Conservation (phyloP, 2,113 vertebrate genomes). For the Amphiprion ocellaris region DNA sequence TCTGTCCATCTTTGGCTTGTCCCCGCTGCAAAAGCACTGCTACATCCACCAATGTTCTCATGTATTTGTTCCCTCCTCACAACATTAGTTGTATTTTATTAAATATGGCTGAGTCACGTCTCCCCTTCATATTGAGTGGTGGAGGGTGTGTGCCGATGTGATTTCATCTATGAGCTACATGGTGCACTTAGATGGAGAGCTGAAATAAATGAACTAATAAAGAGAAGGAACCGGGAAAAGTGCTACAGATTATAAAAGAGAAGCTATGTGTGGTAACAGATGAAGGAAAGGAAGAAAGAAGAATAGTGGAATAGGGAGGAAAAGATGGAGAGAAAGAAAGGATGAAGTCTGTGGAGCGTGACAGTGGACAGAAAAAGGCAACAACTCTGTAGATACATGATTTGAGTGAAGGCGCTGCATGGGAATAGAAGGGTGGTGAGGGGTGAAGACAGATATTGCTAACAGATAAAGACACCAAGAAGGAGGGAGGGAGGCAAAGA, state of each 20-base stretch:
- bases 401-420: slow-evolving; percentile 11
- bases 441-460: slow-evolving; percentile 30
- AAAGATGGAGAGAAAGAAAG: background rate
- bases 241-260: background rate
- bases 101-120: slow-evolving; percentile 33
- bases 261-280: background rate
- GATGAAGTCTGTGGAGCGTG: background rate
- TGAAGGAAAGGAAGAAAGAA: background rate
- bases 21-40: slow-evolving; percentile 17
- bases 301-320: slow-evolving; percentile 5
- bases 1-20: slow-evolving; percentile 40
- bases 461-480: slow-evolving; percentile 31
- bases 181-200: background rate
- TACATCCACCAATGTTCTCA: slow-evolving; percentile 22
- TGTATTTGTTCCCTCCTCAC: slow-evolving; percentile 42
- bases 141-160: background rate
- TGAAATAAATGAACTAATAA: slow-evolving; percentile 4
- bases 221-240: slow-evolving; percentile 3
- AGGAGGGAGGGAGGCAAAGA: slow-evolving; percentile 11
- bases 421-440: slow-evolving; percentile 4
- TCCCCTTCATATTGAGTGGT: slow-evolving; percentile 32
- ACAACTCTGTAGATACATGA: slow-evolving; percentile 6
- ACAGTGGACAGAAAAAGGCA: slow-evolving; percentile 12
- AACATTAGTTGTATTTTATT: slow-evolving; percentile 62
- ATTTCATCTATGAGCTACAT: slow-evolving; percentile 10